A percentile compares a stretch with the other conserved stretches of the same genome.
phyloP scores from a whole-genome alignment of 1,140 invertebrate species.

The Drosophila azteca region DNA sequence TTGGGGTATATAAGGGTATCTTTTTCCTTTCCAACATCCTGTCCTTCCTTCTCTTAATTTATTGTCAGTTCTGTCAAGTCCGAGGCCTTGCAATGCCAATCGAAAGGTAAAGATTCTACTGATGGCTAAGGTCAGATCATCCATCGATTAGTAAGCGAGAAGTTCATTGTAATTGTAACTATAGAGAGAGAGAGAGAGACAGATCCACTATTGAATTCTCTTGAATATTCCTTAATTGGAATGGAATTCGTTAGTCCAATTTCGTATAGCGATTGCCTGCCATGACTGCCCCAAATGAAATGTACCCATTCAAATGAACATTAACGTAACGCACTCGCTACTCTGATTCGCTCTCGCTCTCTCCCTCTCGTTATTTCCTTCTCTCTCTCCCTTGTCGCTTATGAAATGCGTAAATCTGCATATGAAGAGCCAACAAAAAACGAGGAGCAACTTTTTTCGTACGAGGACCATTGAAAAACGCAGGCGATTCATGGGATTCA shows the following conservation, averaged over 20 bases:
- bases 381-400: constrained; percentile 5
- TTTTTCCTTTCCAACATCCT: constrained; percentile 1
- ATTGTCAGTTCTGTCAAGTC: constrained; percentile 38
- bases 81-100: constrained; percentile 18
- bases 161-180: too few relatives aligned
- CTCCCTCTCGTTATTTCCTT: background rate
- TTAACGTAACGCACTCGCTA: constrained; percentile 10
- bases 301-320: constrained; percentile 42
- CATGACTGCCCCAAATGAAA: constrained; percentile 7
- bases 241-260: too few relatives aligned
- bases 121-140: too few relatives aligned
- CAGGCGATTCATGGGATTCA: background rate
- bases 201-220: too few relatives aligned
- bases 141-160: too few relatives aligned
- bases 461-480: constrained; percentile 24
- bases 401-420: constrained; percentile 33
- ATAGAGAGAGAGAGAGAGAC: too few relatives aligned
- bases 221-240: too few relatives aligned
- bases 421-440: constrained; percentile 19
- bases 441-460: constrained; percentile 25
- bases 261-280: too few relatives aligned
- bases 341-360: too few relatives aligned
- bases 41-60: constrained; percentile 15
- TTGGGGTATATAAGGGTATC: constrained; percentile 9
- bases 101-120: too few relatives aligned